phyloP scores from a whole-genome alignment of 2,888 invertebrate genomes.

The Nomada fucata region DNA sequence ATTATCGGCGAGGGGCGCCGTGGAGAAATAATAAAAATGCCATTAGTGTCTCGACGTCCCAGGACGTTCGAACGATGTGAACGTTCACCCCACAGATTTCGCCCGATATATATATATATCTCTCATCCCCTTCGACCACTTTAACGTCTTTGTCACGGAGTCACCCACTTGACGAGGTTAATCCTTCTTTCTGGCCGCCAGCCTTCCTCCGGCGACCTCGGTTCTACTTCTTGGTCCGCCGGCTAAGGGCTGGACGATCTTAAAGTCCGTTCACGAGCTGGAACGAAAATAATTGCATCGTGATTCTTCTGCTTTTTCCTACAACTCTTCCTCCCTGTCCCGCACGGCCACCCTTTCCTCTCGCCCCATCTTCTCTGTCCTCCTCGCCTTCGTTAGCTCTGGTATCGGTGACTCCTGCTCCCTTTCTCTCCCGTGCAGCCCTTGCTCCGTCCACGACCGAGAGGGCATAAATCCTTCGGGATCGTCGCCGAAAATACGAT shows the following conservation, averaged over 20 bases:
- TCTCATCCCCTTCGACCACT: slow-evolving; percentile 73
- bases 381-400: slow-evolving; percentile 17
- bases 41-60: slow-evolving; percentile 80
- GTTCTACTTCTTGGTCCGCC: slow-evolving; percentile 62
- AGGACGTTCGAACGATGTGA: slow-evolving; percentile 71
- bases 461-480: slow-evolving; percentile 81
- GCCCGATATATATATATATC: slow-evolving; percentile 72
- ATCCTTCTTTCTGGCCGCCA: slow-evolving; percentile 75
- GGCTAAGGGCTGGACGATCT: slow-evolving; percentile 56
- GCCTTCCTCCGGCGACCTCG: slow-evolving; percentile 50
- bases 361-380: slow-evolving; percentile 9
- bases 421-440: neutral
- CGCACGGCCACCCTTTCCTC: slow-evolving; percentile 48
- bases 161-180: slow-evolving; percentile 79
- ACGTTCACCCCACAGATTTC: slow-evolving; percentile 75
- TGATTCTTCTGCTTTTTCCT: slow-evolving; percentile 77
- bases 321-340: slow-evolving; percentile 62
- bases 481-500: slow-evolving; percentile 82
- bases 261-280: slow-evolving; percentile 76
- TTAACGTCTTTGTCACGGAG: slow-evolving; percentile 76
- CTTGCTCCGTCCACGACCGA: slow-evolving; percentile 66
- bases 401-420: slow-evolving; percentile 22
- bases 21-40: slow-evolving; percentile 83
- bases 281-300: slow-evolving; percentile 82
- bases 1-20: slow-evolving; percentile 70